Conservation (phyloP, 2,888 invertebrate species). For the Ceraclea dissimilis region DNA sequence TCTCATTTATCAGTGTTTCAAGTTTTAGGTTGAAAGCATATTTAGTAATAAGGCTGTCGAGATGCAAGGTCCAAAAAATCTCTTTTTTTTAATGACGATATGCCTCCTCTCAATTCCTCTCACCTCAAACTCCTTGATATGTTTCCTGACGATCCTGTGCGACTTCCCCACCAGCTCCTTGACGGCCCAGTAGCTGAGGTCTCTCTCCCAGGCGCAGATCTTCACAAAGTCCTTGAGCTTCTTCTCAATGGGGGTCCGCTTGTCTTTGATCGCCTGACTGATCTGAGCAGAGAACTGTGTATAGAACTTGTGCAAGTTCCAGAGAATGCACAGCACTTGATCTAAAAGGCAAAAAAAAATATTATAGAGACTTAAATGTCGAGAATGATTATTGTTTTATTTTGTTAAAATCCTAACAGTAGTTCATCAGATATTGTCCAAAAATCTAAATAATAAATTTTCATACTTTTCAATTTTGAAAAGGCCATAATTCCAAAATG, state of each 20-base stretch:
- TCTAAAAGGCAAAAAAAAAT: constrained; percentile 39
- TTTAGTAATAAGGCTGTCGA: too few species aligned
- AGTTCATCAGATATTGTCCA: too few species aligned
- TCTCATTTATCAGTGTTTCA: too few species aligned
- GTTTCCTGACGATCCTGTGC: constrained; percentile 80
- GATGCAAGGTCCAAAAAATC: too few species aligned
- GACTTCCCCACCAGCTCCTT: constrained; percentile 83
- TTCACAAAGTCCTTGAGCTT: constrained; percentile 89
- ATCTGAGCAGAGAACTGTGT: constrained; percentile 67
- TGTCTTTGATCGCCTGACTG: constrained; percentile 53
- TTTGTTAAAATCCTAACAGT: too few species aligned
- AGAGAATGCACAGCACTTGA: constrained; percentile 58
- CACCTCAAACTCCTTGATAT: constrained; percentile 77
- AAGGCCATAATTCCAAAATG: too few species aligned
- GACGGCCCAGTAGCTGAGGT: constrained; percentile 89
- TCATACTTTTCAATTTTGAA: too few species aligned
- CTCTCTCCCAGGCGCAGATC: constrained; percentile 90
- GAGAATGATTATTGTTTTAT: too few species aligned
- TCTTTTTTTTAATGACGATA: background rate
- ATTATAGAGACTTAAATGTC: too few species aligned
- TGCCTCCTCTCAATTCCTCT: too few species aligned
- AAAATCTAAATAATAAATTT: too few species aligned
- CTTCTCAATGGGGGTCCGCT: constrained; percentile 80
- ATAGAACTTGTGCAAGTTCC: constrained; percentile 82
- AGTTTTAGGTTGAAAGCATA: too few species aligned